phyloP scores from a whole-genome alignment of 2,113 vertebrate genomes.

The Fregetta grallaria region DNA sequence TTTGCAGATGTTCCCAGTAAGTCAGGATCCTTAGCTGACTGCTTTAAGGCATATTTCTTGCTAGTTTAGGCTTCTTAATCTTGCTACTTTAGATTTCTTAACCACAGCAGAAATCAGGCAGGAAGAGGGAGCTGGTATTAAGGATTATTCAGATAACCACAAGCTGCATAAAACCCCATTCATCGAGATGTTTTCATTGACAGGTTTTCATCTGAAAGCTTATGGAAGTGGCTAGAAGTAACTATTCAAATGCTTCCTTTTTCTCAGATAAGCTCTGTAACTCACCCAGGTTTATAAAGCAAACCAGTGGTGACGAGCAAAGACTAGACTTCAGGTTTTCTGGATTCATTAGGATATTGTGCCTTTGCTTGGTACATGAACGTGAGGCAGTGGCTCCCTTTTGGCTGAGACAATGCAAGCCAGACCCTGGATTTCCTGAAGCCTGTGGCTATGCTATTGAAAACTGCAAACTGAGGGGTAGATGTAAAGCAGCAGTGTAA shows the following conservation, averaged over 20 bases:
- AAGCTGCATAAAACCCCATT: constrained; percentile 12
- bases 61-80: constrained; percentile 51
- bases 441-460: neutral
- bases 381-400: neutral
- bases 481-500: neutral
- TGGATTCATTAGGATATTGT: neutral
- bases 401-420: neutral
- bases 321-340: neutral
- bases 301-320: neutral
- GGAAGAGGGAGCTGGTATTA: constrained; percentile 42
- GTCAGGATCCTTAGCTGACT: constrained; percentile 26
- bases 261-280: neutral
- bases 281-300: neutral
- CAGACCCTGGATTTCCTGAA: neutral
- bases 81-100: constrained; percentile 57
- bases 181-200: neutral
- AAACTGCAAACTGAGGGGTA: neutral
- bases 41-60: constrained; percentile 32
- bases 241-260: neutral
- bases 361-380: neutral
- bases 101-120: constrained; percentile 25
- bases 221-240: neutral
- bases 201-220: constrained; percentile 28
- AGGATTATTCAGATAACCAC: constrained; percentile 54
- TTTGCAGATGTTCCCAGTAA: constrained; percentile 46